Conservation (phyloP, 2,797 vertebrate genomes). For the Aplochiton taeniatus region DNA sequence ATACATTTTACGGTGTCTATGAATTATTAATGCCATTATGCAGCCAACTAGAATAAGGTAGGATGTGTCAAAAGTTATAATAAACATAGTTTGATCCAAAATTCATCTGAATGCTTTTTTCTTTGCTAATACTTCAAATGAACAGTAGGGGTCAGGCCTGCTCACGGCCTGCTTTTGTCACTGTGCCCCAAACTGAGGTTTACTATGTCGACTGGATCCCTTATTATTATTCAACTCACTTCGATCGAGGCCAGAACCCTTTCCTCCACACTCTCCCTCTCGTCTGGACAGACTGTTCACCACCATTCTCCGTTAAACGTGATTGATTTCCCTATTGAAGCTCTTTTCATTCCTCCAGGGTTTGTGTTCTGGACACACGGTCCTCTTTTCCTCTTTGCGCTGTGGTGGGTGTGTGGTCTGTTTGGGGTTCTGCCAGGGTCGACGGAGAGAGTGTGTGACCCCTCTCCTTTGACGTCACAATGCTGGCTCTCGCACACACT, state of each 20-base stretch:
- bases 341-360: background rate
- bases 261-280: background rate
- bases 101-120: background rate
- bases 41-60: background rate
- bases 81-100: too few species aligned
- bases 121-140: slow-evolving; percentile 25
- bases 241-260: too few species aligned
- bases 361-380: background rate
- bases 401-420: too few species aligned
- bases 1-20: too few species aligned
- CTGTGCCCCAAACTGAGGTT: slow-evolving; percentile 20
- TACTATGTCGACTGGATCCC: slow-evolving; percentile 6
- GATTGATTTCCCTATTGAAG: slow-evolving; percentile 1
- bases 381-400: background rate
- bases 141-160: slow-evolving; percentile 64
- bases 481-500: background rate
- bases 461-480: background rate
- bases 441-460: background rate
- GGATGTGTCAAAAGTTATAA: too few species aligned
- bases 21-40: background rate
- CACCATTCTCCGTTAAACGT: too few species aligned
- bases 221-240: slow-evolving; percentile 40
- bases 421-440: background rate
- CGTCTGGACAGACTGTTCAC: slow-evolving; percentile 1
- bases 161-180: background rate